Evolutionary conservation across 2,113 vertebrate species (phyloP), one percentile per base, ranked within the genome.

Genomic region (Verasper variegatus): DNA sequence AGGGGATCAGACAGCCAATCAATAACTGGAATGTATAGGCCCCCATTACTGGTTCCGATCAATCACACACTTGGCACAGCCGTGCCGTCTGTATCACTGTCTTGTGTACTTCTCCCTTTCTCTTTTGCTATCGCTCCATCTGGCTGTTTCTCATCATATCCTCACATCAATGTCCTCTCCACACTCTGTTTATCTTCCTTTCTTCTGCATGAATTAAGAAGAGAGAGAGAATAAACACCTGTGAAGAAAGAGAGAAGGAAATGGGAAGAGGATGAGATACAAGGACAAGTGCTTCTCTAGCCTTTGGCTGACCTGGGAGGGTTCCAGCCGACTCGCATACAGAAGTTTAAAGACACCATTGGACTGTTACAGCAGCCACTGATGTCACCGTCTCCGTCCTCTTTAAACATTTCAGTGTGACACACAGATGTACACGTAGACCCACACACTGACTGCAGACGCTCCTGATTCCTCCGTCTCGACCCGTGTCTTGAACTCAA

Each of bases 1-100:
- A 66, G 42, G 8, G 59, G 67, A 91, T 89, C 86, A 91, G 73
- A 87, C 74, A 85, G 60, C 76, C 76, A 90, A 91, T 93, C 88
- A 89, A 68, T 77, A 66, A 79, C 84, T 87, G 87, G 87, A 88
- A 70, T 63, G 3, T 71, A 81, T 65, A 65, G 65, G 56, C 60
- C 71, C 40, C 65, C 17, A 45, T 79, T 81, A 86, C 54, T 9
- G 69, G 51, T 54, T 80, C 61, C 54, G 1, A 80, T 81, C 85
- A 85, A 89, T 91, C 86, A 85, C 74, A 65, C 2, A 70, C 52
- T 69, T 93, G 88, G 88, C 89, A 85, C 20, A 5, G 27, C 5
- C 67, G 12, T 3, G 40, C 11, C 40, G 12, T 42, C 40, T 13
- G 40, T 42, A 13, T 42, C 40, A 3, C 40, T 42, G 35, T 65